phyloP scores from a whole-genome alignment of 2,888 invertebrate species.

The Meiosimyza platycephala region DNA sequence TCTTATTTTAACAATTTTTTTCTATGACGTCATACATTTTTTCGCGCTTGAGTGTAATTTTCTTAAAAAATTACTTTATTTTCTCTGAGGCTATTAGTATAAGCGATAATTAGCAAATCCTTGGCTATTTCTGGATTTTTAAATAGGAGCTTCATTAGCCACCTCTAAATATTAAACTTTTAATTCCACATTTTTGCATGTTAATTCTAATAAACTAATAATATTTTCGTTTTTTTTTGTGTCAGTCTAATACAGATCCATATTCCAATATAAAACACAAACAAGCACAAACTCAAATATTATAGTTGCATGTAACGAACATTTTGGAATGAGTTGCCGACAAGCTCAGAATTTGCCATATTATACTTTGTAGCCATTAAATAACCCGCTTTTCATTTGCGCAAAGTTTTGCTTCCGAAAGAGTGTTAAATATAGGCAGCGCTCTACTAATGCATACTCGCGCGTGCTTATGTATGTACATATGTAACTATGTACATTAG shows the following conservation, averaged over 20 bases:
- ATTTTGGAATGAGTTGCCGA: slow-evolving; percentile 22
- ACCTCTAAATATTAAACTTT: no score
- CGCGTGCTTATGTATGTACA: neutral
- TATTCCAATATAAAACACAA: slow-evolving; percentile 9
- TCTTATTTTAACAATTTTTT: no score
- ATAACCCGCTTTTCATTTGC: slow-evolving; percentile 28
- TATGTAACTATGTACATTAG: no score
- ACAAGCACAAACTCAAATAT: slow-evolving; percentile 15
- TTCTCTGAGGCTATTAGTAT: no score
- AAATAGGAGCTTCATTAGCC: no score
- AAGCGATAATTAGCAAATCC: no score
- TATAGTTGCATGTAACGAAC: slow-evolving; percentile 24
- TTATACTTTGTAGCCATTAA: slow-evolving; percentile 22
- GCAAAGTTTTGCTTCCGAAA: neutral
- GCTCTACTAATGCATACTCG: neutral
- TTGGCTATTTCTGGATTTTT: no score
- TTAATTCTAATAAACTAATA: neutral
- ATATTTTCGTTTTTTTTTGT: no score
- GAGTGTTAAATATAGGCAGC: no score
- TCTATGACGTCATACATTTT: no score
- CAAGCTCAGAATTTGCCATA: slow-evolving; percentile 29
- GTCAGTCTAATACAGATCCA: neutral
- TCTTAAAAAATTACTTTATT: no score
- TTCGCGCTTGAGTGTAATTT: no score
- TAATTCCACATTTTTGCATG: neutral